phyloP scores from a whole-genome alignment of 1,140 invertebrate species.

The Drosophila ironensis region DNA sequence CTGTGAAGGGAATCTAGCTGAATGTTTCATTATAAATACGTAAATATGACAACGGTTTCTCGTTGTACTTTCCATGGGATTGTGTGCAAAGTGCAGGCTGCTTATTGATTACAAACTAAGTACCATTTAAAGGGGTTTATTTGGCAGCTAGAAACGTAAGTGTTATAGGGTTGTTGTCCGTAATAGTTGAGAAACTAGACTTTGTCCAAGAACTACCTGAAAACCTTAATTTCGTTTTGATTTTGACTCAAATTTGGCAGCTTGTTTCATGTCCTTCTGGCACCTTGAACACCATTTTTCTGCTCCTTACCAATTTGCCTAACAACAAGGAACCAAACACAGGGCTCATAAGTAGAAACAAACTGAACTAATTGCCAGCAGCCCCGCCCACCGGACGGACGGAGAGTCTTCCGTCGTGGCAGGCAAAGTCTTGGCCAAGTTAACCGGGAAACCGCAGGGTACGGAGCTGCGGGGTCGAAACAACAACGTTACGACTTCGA shows the following conservation, averaged over 20 bases:
- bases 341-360: slow-evolving; percentile 37
- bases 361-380: slow-evolving; percentile 67
- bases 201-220: too few relatives aligned
- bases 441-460: slow-evolving; percentile 37
- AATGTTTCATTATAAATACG: slow-evolving; percentile 71
- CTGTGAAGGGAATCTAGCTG: slow-evolving; percentile 26
- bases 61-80: too few relatives aligned
- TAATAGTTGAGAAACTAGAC: too few relatives aligned
- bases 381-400: slow-evolving; percentile 64
- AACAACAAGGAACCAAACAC: slow-evolving; percentile 47
- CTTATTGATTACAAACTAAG: too few relatives aligned
- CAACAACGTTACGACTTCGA: slow-evolving; percentile 40
- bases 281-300: neutral
- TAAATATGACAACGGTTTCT: too few relatives aligned
- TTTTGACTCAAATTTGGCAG: too few relatives aligned
- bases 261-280: too few relatives aligned
- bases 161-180: too few relatives aligned
- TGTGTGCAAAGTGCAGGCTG: too few relatives aligned
- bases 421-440: slow-evolving; percentile 40
- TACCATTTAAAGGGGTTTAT: too few relatives aligned
- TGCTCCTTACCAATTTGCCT: slow-evolving; percentile 5
- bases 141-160: too few relatives aligned
- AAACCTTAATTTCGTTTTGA: too few relatives aligned
- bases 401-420: neutral
- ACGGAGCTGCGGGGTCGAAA: slow-evolving; percentile 10